Evolutionary conservation across 2,113 vertebrate genomes (phyloP), one percentile per base, ranked within the genome.

Genomic region (Psephotus haematonotus): DNA sequence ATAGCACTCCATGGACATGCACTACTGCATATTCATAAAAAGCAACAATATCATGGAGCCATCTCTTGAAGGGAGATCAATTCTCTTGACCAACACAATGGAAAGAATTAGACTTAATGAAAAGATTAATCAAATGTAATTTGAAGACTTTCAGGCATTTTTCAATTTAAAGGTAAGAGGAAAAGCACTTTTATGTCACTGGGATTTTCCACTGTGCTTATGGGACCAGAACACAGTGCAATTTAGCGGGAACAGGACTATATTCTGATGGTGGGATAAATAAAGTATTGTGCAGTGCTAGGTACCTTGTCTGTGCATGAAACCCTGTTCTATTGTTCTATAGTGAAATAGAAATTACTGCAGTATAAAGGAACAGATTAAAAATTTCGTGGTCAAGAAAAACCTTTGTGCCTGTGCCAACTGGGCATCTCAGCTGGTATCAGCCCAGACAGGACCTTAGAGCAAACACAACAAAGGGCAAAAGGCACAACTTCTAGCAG

Each of bases 91-190:
- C 62, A 85, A 41, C 0, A 1, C 25, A 69, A 91, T 18, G 18
- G 33, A 52, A 87, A 82, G 16, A 76, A 68, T 75, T 75, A 55
- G 5, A 17, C 13, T 13, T 82, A 84, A 91, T 57, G 31, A 79
- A 88, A 88, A 85, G 24, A 93, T 92, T 82, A 69, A 33, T 83
- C 67, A 75, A 74, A 81, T 7, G 31, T 41, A 88, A 85, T 55
- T 64, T n/a, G 44, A 87, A 87, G 47, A 53, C 62, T 76, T 82
- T 18, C 57, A 72, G 27, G 37, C 69, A 80, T 87, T 95, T 82
- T 16, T 90, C 53, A 79, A 62, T 60, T 46, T 16, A 57, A 49
- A 67, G 10, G 82, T 41, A 10, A 62, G 16, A 91, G 31, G 29
- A 71, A n/a, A 92, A 79, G 27, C 0, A 2, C 0, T 78, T 50